Evolutionary conservation across 2,113 vertebrate genomes (phyloP).

Genomic region (Bos indicus): DNA sequence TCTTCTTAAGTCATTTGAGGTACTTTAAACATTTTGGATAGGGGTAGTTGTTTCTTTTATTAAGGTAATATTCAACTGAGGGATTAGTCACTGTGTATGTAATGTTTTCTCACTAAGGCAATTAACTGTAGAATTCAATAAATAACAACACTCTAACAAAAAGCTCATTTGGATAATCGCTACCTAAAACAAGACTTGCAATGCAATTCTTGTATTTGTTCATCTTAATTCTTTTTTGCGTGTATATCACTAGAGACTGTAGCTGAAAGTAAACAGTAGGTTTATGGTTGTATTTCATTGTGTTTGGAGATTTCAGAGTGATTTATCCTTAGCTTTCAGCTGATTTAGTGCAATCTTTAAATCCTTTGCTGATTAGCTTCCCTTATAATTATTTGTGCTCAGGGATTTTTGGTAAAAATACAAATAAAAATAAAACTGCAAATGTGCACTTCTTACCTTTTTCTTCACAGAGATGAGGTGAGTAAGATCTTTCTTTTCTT

Average conservation of each 20-base stretch:
- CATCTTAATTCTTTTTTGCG: neutral
- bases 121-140: slow-evolving; percentile 11
- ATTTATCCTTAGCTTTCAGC: neutral
- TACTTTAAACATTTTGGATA: neutral
- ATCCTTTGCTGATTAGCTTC: neutral
- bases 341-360: slow-evolving; percentile 10
- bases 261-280: neutral
- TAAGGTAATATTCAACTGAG: neutral
- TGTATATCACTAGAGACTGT: neutral
- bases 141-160: neutral
- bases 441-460: neutral
- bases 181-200: neutral
- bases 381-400: slow-evolving; percentile 1
- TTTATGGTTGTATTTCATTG: slow-evolving; percentile 11
- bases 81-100: neutral
- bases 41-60: neutral
- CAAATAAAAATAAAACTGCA: neutral
- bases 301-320: neutral
- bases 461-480: neutral
- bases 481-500: neutral
- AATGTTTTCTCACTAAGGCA: neutral
- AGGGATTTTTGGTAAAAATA: neutral
- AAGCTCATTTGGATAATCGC: neutral
- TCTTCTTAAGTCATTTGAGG: neutral
- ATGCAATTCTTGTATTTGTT: neutral